Evolutionary conservation across 2,797 vertebrate species (phyloP).

Genomic region (Thripadectes ignobilis): DNA sequence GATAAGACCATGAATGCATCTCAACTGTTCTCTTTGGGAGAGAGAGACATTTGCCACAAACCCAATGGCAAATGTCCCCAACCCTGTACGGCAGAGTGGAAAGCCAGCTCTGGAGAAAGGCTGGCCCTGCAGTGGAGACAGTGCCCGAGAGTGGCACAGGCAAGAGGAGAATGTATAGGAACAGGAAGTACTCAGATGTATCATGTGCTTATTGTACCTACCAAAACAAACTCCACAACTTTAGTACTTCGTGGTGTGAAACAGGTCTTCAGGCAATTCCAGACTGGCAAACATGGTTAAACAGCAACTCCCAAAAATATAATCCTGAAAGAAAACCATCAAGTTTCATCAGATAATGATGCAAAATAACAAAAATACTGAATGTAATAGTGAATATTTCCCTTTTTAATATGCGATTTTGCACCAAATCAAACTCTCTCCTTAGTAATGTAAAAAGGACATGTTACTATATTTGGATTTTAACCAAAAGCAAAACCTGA

Average conservation of each 20-base stretch:
- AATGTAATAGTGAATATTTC: not conserved
- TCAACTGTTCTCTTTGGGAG: not conserved
- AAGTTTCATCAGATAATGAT: not conserved
- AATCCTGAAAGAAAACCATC: constrained; percentile 56
- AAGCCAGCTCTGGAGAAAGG: not conserved
- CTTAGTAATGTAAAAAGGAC: not conserved
- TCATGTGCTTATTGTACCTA: constrained; percentile 26
- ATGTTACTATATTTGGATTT: not conserved
- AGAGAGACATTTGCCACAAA: not conserved
- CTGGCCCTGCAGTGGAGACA: not conserved
- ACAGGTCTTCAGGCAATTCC: constrained; percentile 59
- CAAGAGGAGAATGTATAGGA: not conserved
- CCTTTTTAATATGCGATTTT: not conserved
- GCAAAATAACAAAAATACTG: not conserved
- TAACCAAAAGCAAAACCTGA: not conserved
- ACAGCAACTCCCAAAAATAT: constrained; percentile 20
- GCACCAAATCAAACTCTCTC: not conserved
- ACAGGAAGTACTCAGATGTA: not conserved
- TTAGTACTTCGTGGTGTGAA: constrained; percentile 46
- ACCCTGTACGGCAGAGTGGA: accelerated
- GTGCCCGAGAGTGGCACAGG: not conserved
- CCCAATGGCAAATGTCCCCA: not conserved
- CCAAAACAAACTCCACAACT: constrained; percentile 41
- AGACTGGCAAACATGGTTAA: constrained; percentile 63
- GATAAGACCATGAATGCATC: not conserved